phyloP scores from a whole-genome alignment of 2,888 invertebrate genomes.

The Plemyria rubiginata region DNA sequence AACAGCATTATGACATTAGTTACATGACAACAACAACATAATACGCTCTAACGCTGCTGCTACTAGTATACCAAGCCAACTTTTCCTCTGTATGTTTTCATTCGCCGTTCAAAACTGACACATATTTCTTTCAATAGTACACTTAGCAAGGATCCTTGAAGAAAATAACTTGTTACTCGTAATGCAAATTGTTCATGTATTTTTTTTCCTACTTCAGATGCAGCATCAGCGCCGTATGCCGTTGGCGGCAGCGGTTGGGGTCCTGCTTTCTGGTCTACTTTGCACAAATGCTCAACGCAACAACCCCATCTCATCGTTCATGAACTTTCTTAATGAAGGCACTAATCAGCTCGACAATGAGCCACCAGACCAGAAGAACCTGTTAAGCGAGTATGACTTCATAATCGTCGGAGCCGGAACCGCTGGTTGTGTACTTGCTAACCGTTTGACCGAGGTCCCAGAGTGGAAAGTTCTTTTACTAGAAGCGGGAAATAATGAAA shows the following conservation, averaged over 20 bases:
- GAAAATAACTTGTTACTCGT: neutral
- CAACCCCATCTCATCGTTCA: slow-evolving; percentile 77
- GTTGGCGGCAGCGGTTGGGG: slow-evolving; percentile 56
- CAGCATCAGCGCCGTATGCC: slow-evolving; percentile 55
- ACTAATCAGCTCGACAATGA: slow-evolving; percentile 78
- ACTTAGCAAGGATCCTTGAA: too few relatives aligned
- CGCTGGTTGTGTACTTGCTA: slow-evolving; percentile 91
- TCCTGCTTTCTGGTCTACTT: slow-evolving; percentile 55
- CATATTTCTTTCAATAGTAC: too few relatives aligned
- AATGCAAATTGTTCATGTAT: slow-evolving; percentile 1
- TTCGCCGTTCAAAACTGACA: too few relatives aligned
- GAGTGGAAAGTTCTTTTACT: slow-evolving; percentile 88
- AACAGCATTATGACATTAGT: too few relatives aligned
- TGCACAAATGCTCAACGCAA: slow-evolving; percentile 59
- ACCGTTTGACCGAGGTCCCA: slow-evolving; percentile 88
- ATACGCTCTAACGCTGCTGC: too few relatives aligned
- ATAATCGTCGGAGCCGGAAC: slow-evolving; percentile 92
- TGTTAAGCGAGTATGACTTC: slow-evolving; percentile 89
- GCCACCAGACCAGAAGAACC: slow-evolving; percentile 78
- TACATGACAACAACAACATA: too few relatives aligned
- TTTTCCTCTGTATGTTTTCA: too few relatives aligned
- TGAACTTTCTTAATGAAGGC: slow-evolving; percentile 83
- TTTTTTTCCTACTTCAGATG: slow-evolving; percentile 68
- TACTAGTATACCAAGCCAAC: too few relatives aligned
- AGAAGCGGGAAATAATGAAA: slow-evolving; percentile 90